Evolutionary conservation across 2,888 invertebrate genomes (phyloP).

Genomic region (Neoascia interrupta): DNA sequence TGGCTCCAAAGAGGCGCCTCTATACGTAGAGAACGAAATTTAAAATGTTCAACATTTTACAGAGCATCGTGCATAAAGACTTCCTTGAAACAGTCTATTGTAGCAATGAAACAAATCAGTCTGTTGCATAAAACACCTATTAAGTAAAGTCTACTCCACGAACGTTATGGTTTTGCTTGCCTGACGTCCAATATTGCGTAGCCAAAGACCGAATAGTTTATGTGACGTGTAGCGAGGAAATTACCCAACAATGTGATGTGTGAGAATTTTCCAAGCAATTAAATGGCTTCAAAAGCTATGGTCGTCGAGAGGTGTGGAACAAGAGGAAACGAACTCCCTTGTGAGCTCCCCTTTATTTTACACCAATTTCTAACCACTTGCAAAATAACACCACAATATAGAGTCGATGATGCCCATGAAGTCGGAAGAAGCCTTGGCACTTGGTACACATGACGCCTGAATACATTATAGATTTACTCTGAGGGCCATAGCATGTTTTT

Average conservation of each 20-base stretch:
- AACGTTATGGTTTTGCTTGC: not conserved
- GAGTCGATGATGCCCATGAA: conserved; percentile 17
- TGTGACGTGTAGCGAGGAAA: conserved; percentile 39
- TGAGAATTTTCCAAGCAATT: conserved; percentile 59
- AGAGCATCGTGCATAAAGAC: conserved; percentile 1
- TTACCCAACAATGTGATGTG: conserved; percentile 48
- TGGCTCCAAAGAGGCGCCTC: not conserved
- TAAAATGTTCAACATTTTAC: conserved; percentile 1
- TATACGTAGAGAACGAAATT: not conserved
- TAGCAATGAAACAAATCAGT: not conserved
- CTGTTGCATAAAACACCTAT: conserved; percentile 8
- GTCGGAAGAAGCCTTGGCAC: conserved; percentile 22
- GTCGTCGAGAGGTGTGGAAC: not conserved
- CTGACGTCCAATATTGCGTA: conserved; percentile 13
- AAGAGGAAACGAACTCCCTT: too few relatives aligned
- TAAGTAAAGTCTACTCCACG: too few relatives aligned
- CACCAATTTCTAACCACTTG: conserved; percentile 32
- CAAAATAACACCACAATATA: conserved; percentile 30
- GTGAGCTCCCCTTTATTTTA: too few relatives aligned
- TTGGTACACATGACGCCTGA: not conserved
- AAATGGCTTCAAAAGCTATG: conserved; percentile 42
- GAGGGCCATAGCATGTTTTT: too few relatives aligned
- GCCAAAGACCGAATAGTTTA: not conserved
- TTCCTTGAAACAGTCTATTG: not conserved
- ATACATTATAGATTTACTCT: not conserved